Evolutionary conservation across 2,797 vertebrate genomes (phyloP).

Genomic region (Coendou prehensilis): DNA sequence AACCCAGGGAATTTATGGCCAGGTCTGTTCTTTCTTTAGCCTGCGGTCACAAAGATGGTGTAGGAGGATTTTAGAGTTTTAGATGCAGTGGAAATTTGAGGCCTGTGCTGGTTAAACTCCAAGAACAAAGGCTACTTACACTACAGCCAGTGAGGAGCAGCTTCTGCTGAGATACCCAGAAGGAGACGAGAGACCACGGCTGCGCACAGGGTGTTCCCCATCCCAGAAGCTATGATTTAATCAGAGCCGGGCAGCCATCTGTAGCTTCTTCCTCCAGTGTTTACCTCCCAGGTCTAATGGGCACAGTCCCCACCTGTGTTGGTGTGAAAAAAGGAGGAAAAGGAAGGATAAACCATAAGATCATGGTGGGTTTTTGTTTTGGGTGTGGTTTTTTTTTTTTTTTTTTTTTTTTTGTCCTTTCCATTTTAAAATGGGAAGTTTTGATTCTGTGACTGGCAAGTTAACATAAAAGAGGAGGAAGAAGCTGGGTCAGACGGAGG

Average conservation of each 20-base stretch:
- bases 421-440: background rate
- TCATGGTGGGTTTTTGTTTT: background rate
- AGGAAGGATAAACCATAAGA: background rate
- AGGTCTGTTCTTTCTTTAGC: conserved; percentile 70
- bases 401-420: background rate
- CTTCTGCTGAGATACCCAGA: conserved; percentile 23
- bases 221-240: background rate
- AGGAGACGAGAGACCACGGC: background rate
- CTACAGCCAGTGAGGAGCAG: background rate
- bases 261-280: background rate
- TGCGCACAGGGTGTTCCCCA: background rate
- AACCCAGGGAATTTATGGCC: background rate
- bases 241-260: background rate
- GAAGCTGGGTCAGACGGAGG: background rate
- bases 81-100: conserved; percentile 76
- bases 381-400: too few relatives aligned
- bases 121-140: conserved; percentile 79
- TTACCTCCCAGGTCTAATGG: background rate
- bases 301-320: background rate
- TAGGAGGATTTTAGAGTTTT: conserved; percentile 20
- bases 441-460: background rate
- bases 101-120: conserved; percentile 67
- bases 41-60: conserved; percentile 69
- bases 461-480: background rate
- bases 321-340: background rate